Evolutionary conservation across 1,140 invertebrate genomes (phyloP).

Genomic region (Pseudobourletiella spinata): DNA sequence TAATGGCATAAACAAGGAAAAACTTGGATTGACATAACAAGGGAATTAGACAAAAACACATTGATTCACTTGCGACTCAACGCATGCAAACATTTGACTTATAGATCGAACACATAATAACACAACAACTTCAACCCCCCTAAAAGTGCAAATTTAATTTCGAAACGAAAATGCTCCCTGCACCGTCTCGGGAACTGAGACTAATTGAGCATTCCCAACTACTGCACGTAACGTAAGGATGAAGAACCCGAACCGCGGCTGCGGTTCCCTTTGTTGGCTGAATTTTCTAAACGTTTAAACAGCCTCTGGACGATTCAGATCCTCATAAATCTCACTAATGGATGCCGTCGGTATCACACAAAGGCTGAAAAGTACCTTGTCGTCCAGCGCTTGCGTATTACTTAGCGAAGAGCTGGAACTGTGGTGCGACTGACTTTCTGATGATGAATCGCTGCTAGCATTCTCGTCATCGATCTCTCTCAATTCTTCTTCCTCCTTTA

Average conservation of each 20-base stretch:
- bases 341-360: slow-evolving; percentile 25
- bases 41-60: too few relatives aligned
- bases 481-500: slow-evolving; percentile 2
- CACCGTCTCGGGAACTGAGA: neutral
- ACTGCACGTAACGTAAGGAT: too few relatives aligned
- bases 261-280: too few relatives aligned
- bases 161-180: neutral
- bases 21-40: too few relatives aligned
- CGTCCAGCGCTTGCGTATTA: slow-evolving; percentile 29
- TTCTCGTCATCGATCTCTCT: slow-evolving; percentile 26
- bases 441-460: slow-evolving; percentile 18
- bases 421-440: slow-evolving; percentile 4
- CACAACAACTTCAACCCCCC: neutral
- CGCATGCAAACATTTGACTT: neutral
- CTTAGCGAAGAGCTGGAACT: slow-evolving; percentile 21
- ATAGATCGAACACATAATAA: neutral
- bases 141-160: neutral
- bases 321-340: neutral
- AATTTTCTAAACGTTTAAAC: neutral
- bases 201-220: too few relatives aligned
- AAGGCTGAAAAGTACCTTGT: slow-evolving; percentile 33
- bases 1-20: too few relatives aligned
- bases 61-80: neutral
- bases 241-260: too few relatives aligned
- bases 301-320: neutral